phyloP scores from a whole-genome alignment of 2,797 vertebrate species.

The Melanotaenia trifasciata region DNA sequence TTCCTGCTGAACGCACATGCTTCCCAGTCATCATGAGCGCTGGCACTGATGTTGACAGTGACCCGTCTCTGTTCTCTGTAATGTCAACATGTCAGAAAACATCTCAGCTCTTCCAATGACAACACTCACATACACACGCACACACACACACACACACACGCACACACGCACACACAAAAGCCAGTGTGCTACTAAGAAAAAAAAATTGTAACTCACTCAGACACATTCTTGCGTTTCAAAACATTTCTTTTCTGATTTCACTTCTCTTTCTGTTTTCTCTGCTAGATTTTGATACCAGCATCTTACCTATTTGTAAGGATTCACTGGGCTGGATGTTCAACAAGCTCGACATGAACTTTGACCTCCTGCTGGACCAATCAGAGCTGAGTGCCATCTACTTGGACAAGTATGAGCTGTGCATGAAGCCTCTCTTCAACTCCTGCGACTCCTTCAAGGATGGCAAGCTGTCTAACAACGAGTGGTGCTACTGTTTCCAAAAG shows the following conservation, averaged over 20 bases:
- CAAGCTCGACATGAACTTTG: slow-evolving; percentile 98
- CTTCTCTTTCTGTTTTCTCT: slow-evolving; percentile 5
- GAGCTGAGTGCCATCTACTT: slow-evolving; percentile 96
- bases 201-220: slow-evolving; percentile 14
- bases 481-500: slow-evolving; percentile 99
- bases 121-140: slow-evolving; percentile 22
- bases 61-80: slow-evolving; percentile 55
- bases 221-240: slow-evolving; percentile 13
- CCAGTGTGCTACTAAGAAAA: slow-evolving; percentile 18
- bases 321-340: slow-evolving; percentile 99
- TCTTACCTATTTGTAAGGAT: slow-evolving; percentile 97
- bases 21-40: slow-evolving; percentile 33
- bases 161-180: slow-evolving; percentile 21
- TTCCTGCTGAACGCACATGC: slow-evolving; percentile 30
- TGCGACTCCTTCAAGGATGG: slow-evolving; percentile 98
- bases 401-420: slow-evolving; percentile 96
- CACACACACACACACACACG: slow-evolving; percentile 17
- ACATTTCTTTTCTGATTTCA: not conserved
- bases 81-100: slow-evolving; percentile 62
- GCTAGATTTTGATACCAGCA: slow-evolving; percentile 96
- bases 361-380: slow-evolving; percentile 94
- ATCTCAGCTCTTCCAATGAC: slow-evolving; percentile 28
- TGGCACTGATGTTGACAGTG: slow-evolving; percentile 55
- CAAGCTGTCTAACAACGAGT: slow-evolving; percentile 98
- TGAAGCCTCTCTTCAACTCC: slow-evolving; percentile 96